Conservation (phyloP, 2,797 vertebrate species). For the Ctenochaetus hawaiiensis region DNA sequence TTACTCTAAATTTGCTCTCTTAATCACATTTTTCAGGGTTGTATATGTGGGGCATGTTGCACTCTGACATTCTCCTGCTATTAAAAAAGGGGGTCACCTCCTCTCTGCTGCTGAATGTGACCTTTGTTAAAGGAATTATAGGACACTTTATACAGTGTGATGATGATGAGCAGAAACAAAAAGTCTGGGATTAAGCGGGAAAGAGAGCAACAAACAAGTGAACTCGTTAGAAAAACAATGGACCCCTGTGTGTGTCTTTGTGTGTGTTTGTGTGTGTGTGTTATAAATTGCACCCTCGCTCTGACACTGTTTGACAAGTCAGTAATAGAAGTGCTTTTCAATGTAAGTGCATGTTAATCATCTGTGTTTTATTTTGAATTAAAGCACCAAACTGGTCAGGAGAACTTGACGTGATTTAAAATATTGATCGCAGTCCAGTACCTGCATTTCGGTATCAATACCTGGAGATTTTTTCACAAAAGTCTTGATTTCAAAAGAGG, state of each 20-base stretch:
- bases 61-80: slow-evolving; percentile 56
- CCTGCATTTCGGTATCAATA: too few relatives aligned
- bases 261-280: slow-evolving; percentile 9
- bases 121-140: slow-evolving; percentile 82
- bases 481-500: neutral
- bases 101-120: slow-evolving; percentile 74
- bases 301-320: slow-evolving; percentile 5
- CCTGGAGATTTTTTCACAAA: neutral
- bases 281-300: slow-evolving; percentile 9
- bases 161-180: slow-evolving; percentile 78
- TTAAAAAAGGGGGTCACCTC: slow-evolving; percentile 77
- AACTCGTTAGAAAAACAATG: slow-evolving; percentile 70
- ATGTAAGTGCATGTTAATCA: neutral
- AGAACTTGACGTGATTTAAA: neutral
- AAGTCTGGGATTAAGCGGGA: slow-evolving; percentile 81
- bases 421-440: neutral
- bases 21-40: slow-evolving; percentile 53
- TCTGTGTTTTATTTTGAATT: neutral
- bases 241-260: slow-evolving; percentile 49
- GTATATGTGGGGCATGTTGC: slow-evolving; percentile 68
- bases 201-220: slow-evolving; percentile 69
- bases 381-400: neutral
- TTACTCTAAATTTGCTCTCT: slow-evolving; percentile 61
- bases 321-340: neutral
- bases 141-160: slow-evolving; percentile 70